Percentiles rank a stretch among this genome's conserved stretches.
Evolutionary conservation across 2,888 invertebrate species (phyloP).

Genomic region (Theretra japonica): DNA sequence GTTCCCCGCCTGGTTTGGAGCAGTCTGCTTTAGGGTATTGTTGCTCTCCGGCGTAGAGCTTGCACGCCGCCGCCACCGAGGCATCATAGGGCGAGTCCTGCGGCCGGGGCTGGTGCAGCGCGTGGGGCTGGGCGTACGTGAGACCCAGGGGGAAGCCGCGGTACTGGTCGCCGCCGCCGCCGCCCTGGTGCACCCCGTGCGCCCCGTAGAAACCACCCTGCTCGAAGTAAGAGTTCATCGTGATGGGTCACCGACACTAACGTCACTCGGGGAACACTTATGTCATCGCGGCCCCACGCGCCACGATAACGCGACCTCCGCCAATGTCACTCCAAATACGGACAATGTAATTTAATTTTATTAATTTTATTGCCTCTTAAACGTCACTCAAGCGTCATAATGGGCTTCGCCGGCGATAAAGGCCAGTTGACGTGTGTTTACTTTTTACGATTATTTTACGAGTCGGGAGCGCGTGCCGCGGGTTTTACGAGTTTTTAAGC

Average conservation of each 20-base stretch:
- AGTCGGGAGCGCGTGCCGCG: conserved; percentile 79
- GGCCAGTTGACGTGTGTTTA: conserved; percentile 82
- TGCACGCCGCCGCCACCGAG: conserved; percentile 94
- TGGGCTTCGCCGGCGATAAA: conserved; percentile 82
- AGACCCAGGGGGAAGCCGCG: conserved; percentile 94
- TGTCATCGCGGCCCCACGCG: conserved; percentile 81
- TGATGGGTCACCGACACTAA: conserved; percentile 78
- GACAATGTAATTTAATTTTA: conserved; percentile 79
- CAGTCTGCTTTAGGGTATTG: conserved; percentile 91
- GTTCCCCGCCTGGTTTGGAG: conserved; percentile 86
- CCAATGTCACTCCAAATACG: conserved; percentile 77
- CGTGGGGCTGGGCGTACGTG: conserved; percentile 93
- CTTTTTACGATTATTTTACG: conserved; percentile 85
- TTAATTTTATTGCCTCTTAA: conserved; percentile 84
- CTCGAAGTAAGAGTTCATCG: conserved; percentile 98
- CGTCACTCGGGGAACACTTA: conserved; percentile 80
- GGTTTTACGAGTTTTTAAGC: conserved; percentile 82
- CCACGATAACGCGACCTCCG: conserved; percentile 81
- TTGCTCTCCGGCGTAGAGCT: conserved; percentile 90
- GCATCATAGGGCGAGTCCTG: conserved; percentile 97
- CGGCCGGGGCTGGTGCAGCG: conserved; percentile 90
- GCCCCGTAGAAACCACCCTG: conserved; percentile 97
- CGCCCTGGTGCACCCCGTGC: conserved; percentile 92
- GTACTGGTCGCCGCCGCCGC: conserved; percentile 91
- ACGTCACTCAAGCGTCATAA: conserved; percentile 85